Base-by-base conservation (phyloP, 1,140 invertebrate genomes). In the Eupristina koningsbergeri region DNA sequence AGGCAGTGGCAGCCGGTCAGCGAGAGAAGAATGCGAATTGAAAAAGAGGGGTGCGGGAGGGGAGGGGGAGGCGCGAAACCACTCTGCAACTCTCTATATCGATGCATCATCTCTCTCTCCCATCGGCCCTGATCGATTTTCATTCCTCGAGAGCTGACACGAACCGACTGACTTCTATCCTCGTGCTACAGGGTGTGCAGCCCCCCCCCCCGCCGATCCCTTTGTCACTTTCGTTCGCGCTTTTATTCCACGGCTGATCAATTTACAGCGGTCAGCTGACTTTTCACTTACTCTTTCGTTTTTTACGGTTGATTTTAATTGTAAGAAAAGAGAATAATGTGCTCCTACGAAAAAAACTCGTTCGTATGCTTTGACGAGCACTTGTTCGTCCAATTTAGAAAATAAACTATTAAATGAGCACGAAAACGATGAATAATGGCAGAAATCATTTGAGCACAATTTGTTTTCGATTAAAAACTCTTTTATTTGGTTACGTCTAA, bases 61-160 rank as follows among this genome's bases (percentile, higher is more conserved):
- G 90, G n/a, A n/a, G 81, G 86, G 73, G 84, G 83, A 84, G 87
- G 90, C 89, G 90, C 87, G 88, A 91, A 91, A 63, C 89, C 90
- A 91, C 90, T 91, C 90, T 88, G 87, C 90, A 90, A 89, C 88
- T 92, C 90, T 90, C 91, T 89, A 92, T 92, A 92, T 92, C 91
- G 90, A 91, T 91, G 91, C 90, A 92, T 92, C 91, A 92, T 92
- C 91, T 91, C 89, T 58, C 0, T 9, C 53, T 58, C 53, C n/a
- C 22, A 58, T 58, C 53, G 53, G 11, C 11, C 17, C 53, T 89
- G 91, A 92, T 92, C 91, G 90, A 91, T 92, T 92, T 92, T 91
- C 91, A 91, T 92, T 91, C 89, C 90, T 88, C 88, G 87, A 87
- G 90, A 87, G 89, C 88, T 88, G 87, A 85, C 41, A 41, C 5